Evolutionary conservation across 2,113 vertebrate genomes (phyloP).

Genomic region (Hyla sarda): DNA sequence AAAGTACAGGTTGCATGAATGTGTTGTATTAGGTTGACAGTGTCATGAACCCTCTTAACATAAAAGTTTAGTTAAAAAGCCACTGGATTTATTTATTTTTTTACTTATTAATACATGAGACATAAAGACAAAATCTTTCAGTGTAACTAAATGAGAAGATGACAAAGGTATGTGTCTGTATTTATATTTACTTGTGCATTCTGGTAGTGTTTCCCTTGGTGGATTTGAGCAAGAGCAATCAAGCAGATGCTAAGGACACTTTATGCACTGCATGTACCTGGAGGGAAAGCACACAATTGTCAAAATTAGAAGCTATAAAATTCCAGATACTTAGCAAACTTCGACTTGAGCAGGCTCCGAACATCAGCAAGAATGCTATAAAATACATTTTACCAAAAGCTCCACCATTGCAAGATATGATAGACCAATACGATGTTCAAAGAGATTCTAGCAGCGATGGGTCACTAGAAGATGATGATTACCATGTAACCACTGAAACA

Average conservation of each 20-base stretch:
- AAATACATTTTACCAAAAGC: conserved; percentile 93
- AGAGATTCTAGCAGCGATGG: conserved; percentile 89
- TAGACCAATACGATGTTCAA: conserved; percentile 96
- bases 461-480: conserved; percentile 91
- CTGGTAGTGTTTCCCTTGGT: conserved; percentile 81
- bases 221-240: conserved; percentile 80
- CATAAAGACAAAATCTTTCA: neutral
- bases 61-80: conserved; percentile 1
- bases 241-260: conserved; percentile 82
- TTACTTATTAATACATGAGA: conserved; percentile 49
- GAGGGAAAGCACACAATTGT: conserved; percentile 92
- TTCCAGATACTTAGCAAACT: conserved; percentile 97
- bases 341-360: conserved; percentile 94
- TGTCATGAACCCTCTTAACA: conserved; percentile 69
- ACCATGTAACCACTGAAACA: conserved; percentile 92
- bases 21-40: conserved; percentile 87
- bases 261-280: conserved; percentile 89
- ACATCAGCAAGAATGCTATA: conserved; percentile 94
- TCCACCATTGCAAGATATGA: conserved; percentile 93
- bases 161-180: conserved; percentile 76
- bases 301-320: conserved; percentile 95
- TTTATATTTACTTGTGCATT: conserved; percentile 77
- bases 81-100: conserved; percentile 61
- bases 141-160: conserved; percentile 75
- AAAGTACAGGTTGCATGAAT: conserved; percentile 91